Evolutionary conservation across 1,140 invertebrate species (phyloP).

Genomic region (Cylas formicarius): DNA sequence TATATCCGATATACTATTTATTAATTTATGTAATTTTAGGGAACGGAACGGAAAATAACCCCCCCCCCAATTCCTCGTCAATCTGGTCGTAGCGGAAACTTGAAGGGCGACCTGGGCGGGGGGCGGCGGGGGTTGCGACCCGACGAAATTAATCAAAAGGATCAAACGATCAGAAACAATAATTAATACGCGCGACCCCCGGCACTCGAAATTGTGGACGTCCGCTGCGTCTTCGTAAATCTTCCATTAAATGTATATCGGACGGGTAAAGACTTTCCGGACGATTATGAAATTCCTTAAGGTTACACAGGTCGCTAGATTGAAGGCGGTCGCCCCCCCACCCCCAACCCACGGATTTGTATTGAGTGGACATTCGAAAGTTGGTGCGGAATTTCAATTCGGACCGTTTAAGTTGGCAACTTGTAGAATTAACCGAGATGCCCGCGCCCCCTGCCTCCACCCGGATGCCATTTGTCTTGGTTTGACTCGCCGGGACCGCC

Average conservation of each 20-base stretch:
- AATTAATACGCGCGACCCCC: slow-evolving; percentile 13
- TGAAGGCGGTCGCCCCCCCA: slow-evolving; percentile 20
- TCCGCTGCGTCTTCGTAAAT: slow-evolving; percentile 21
- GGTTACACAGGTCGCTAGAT: slow-evolving; percentile 25
- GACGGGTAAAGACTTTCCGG: slow-evolving; percentile 4
- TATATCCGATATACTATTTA: too few species aligned
- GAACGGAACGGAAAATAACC: too few species aligned
- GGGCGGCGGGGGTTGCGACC: background rate
- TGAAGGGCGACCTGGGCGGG: background rate
- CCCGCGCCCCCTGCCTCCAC: too few species aligned
- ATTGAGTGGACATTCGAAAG: slow-evolving; percentile 31
- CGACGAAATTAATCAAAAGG: slow-evolving; percentile 16
- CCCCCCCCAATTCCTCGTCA: background rate
- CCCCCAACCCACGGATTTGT: slow-evolving; percentile 32
- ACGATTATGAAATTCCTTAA: slow-evolving; percentile 32
- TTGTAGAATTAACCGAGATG: slow-evolving; percentile 41
- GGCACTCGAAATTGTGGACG: slow-evolving; percentile 13
- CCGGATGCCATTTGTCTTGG: slow-evolving; percentile 42
- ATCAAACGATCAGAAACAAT: slow-evolving; percentile 18
- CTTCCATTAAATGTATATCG: slow-evolving; percentile 21
- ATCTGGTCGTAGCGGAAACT: background rate
- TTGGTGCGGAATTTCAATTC: slow-evolving; percentile 34
- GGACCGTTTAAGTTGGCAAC: slow-evolving; percentile 38
- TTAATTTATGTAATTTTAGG: too few species aligned
- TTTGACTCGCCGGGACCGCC: slow-evolving; percentile 35